Evolutionary conservation across 2,888 invertebrate genomes (phyloP).

Genomic region (Drymonia ruficornis): DNA sequence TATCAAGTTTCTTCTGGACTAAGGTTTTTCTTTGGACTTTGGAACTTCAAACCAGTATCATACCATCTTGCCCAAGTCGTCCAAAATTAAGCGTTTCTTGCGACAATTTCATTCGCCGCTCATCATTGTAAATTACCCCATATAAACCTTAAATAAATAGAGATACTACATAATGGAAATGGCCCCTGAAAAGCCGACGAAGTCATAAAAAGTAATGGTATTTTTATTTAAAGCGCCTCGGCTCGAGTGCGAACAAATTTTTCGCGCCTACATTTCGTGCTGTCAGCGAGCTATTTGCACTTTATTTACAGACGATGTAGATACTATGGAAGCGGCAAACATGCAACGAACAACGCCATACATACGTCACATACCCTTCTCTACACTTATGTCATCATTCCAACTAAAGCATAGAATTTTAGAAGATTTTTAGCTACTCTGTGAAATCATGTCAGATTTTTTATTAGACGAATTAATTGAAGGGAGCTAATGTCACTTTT

Average conservation of each 20-base stretch:
- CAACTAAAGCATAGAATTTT: too few relatives aligned
- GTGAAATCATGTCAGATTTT: too few relatives aligned
- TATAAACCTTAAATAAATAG: conserved; percentile 35
- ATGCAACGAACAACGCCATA: background rate
- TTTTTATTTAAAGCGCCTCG: conserved; percentile 45
- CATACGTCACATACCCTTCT: too few relatives aligned
- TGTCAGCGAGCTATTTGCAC: conserved; percentile 46
- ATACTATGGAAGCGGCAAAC: conserved; percentile 32
- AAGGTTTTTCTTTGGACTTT: too few relatives aligned
- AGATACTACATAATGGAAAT: conserved; percentile 28
- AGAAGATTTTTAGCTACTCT: too few relatives aligned
- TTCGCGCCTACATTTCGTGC: conserved; percentile 52
- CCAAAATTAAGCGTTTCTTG: too few relatives aligned
- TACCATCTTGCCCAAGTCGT: too few relatives aligned
- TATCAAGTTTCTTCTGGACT: too few relatives aligned
- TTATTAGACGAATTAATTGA: too few relatives aligned
- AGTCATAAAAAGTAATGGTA: conserved; percentile 43
- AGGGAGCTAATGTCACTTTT: too few relatives aligned
- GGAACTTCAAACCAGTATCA: too few relatives aligned
- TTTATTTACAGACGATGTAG: conserved; percentile 37
- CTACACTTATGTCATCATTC: too few relatives aligned
- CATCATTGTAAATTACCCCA: background rate
- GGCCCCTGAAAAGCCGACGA: conserved; percentile 25
- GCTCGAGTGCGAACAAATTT: conserved; percentile 43
- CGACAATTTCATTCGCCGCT: background rate